Evolutionary conservation across 2,888 invertebrate species (phyloP), one percentile per base, ranked within the genome.

Genomic region (Acronicta alni): DNA sequence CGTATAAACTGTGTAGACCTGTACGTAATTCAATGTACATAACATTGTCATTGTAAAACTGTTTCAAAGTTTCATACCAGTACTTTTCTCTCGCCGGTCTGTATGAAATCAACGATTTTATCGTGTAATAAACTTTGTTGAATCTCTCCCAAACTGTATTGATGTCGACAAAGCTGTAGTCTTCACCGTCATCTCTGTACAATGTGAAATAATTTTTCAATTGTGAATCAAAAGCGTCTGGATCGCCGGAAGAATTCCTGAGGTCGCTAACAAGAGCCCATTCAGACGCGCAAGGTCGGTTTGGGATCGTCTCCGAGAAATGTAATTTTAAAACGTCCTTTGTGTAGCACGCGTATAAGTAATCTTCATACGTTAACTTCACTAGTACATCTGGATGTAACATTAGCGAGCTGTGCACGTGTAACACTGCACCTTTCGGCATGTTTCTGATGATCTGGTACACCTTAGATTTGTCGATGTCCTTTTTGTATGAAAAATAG

Each of bases 341-440:
- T 26, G 65, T 67, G 41, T 84, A 83, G 67, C 96, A 96, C 8
- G 92, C 93, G 85, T 96, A 96, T 44, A 97, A 90, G 83, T 96
- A 84, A 1, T 95, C 94, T 30, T 95, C 93, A 69, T 96, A 96
- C 1, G 97, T 97, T 59, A 97, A 81, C 47, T 95, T 90, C 23
- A 96, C 88, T 41, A 97, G 75, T 52, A 92, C 95, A 47, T 96
- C 95, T 0, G 94, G 89, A 37, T 96, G 95, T 15, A 95, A 95
- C 72, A 96, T 91, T 0, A 96, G 94, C 0, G 96, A 95, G 71
- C 96, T 95, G 78, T 97, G 97, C 0, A 95, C 94, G 77, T 97
- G 97, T 14, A 97, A 84, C 0, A 95, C 96, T 0, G 95, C 96
- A 0, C 97, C 98, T 89, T 98, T 98, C 0, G 98, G 98, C 95